Evolutionary conservation across 2,113 vertebrate genomes (phyloP).

Genomic region (Paralichthys olivaceus): DNA sequence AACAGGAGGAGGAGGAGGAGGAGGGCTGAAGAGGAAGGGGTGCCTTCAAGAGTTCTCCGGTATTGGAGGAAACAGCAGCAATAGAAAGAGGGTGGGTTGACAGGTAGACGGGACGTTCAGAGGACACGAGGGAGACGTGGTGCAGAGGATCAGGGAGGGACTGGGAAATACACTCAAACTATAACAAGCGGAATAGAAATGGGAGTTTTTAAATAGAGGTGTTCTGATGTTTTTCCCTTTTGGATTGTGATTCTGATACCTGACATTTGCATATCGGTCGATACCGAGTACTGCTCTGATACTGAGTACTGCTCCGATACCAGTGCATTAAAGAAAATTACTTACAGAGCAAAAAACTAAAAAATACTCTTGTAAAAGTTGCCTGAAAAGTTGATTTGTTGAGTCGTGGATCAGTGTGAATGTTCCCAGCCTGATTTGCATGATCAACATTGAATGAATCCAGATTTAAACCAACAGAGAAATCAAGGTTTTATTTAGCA

Average conservation of each 20-base stretch:
- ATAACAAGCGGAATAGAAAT: slow-evolving; percentile 6
- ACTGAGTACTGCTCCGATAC: no score
- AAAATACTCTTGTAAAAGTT: no score
- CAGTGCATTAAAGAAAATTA: no score
- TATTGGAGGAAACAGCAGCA: slow-evolving; percentile 23
- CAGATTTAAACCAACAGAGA: slow-evolving; percentile 37
- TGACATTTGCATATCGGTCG: no score
- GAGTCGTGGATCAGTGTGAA: slow-evolving; percentile 29
- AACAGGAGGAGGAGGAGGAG: slow-evolving; percentile 13
- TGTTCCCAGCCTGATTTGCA: slow-evolving; percentile 22
- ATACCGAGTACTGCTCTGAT: no score
- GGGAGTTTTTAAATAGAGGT: background rate
- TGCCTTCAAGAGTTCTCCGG: slow-evolving; percentile 20
- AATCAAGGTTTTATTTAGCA: slow-evolving; percentile 46
- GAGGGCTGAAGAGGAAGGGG: slow-evolving; percentile 31
- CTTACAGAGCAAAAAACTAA: no score
- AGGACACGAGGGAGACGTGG: background rate
- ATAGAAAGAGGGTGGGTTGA: slow-evolving; percentile 1
- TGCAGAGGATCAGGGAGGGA: slow-evolving; percentile 9
- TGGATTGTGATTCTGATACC: no score
- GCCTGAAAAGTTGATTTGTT: slow-evolving; percentile 32
- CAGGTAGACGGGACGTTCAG: slow-evolving; percentile 31
- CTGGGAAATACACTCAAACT: background rate
- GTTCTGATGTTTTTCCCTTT: no score
- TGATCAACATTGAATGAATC: slow-evolving; percentile 37